These are phyloP conservation scores for Drosophila ficusphila DNA, from an alignment of 1,140 invertebrate species.

Conservation along the genomic window DNA sequence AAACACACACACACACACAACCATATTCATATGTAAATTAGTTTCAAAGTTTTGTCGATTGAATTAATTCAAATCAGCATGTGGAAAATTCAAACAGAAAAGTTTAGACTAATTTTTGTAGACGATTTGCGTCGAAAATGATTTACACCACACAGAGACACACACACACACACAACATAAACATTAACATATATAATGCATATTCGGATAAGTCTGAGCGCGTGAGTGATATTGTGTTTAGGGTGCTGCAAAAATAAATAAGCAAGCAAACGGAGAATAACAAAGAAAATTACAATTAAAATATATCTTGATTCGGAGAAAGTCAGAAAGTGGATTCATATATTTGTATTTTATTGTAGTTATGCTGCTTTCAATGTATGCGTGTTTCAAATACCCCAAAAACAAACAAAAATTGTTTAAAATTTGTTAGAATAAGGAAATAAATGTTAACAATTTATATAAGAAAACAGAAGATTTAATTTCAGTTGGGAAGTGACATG, in stretches of 20 bases:
- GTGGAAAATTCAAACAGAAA: constrained; percentile 3
- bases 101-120: constrained; percentile 18
- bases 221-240: constrained; percentile 84
- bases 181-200: constrained; percentile 52
- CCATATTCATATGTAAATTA: constrained; percentile 36
- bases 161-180: constrained; percentile 26
- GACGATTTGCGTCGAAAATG: constrained; percentile 18
- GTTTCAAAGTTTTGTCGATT: constrained; percentile 55
- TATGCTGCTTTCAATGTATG: constrained; percentile 51
- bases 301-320: constrained; percentile 12
- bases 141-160: constrained; percentile 16
- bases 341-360: constrained; percentile 48
- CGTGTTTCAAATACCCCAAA: constrained; percentile 48
- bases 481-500: constrained; percentile 37
- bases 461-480: constrained; percentile 47
- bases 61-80: constrained; percentile 26
- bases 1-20: constrained; percentile 21
- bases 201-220: constrained; percentile 84
- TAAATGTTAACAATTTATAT: constrained; percentile 61
- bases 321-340: constrained; percentile 17
- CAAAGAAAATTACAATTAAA: constrained; percentile 32
- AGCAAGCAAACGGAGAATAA: constrained; percentile 42
- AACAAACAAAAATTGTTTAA: constrained; percentile 44
- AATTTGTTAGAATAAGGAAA: constrained; percentile 63
- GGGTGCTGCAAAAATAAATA: constrained; percentile 71